A percentile compares a stretch with the other conserved stretches of the same genome.
Evolutionary conservation across 2,797 vertebrate genomes (phyloP).

Genomic region (Squalus acanthias): DNA sequence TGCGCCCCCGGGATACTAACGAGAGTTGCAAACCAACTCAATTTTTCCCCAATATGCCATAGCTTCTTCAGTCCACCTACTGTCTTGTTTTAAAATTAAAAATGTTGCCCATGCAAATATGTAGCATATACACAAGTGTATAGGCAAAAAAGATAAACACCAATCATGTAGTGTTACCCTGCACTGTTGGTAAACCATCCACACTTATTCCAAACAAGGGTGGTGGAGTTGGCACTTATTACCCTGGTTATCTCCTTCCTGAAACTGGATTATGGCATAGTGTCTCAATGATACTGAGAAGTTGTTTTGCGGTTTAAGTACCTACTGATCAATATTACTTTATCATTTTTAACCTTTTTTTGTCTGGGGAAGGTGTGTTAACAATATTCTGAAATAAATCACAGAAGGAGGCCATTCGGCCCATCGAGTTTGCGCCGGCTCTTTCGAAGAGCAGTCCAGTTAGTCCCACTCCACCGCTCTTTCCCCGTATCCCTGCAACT

Average conservation of each 20-base stretch:
- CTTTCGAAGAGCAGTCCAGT: too few species aligned
- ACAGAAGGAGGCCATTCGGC: too few species aligned
- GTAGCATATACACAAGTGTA: not conserved
- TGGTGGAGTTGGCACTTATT: not conserved
- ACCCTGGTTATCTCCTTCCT: not conserved
- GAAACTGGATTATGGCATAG: not conserved
- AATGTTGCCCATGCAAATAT: not conserved
- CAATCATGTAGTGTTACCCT: not conserved
- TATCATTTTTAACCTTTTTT: not conserved
- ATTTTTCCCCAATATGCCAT: not conserved
- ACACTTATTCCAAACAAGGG: not conserved
- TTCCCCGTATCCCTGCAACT: too few species aligned
- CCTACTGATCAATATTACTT: not conserved
- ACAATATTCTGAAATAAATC: not conserved
- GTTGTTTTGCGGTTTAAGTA: not conserved
- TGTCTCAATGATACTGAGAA: not conserved
- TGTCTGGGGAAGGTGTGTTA: not conserved
- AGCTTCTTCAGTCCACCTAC: not conserved
- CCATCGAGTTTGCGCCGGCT: too few species aligned
- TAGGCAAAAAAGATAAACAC: not conserved
- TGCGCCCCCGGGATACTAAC: too few species aligned
- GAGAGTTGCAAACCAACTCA: too few species aligned
- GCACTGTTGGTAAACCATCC: not conserved
- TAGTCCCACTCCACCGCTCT: too few species aligned
- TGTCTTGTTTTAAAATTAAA: not conserved